Evolutionary conservation across 2,888 invertebrate genomes (phyloP), one percentile per base, ranked within the genome.

Genomic region (Sarcophaga rosellei): DNA sequence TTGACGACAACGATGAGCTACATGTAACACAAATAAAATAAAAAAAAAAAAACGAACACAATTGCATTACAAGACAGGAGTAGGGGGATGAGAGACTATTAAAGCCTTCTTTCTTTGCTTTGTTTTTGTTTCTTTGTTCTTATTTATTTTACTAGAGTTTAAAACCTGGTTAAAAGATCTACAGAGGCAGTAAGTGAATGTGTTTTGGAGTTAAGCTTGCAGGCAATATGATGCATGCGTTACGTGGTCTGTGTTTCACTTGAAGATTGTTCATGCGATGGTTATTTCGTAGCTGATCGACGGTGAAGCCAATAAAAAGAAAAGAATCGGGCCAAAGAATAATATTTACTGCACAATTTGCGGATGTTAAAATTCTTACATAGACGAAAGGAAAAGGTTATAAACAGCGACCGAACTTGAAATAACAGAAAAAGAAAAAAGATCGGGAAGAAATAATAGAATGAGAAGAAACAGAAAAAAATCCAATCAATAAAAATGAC

Each of bases 341-440:
- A 84, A 84, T 84, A 86, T 86, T 86, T 86, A 86, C 86, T 84
- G 78, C 86, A 86, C 86, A 86, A 84, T 81, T 84, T 86, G 81
- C 86, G 86, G 86, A 86, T 86, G 84, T 86, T 86, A 78, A 81
- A 79, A 63, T 72, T 86, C 72, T 81, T 84, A 69, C 78, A 81
- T 81, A 75, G 86, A 75, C 62, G 78, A 78, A 84, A 86, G 84
- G 81, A 84, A 86, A 81, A 84, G 78, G 81, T 78, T 81, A 84
- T 72, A 84, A 84, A 78, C 81, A 81, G 78, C 72, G 78, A 86
- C 70, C 70, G 81, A 74, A 78, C 69, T 15, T 20, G 44, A 53
- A 6, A 53, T 45, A 12, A 61, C 23, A 61, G 47, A 75, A 62
- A 68, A 69, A 62, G 72, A 62, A 68, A 69, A 62, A 76, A 70